Base-by-base conservation (phyloP, 2,888 invertebrate genomes). In the Epiperipatus broadwayi region DNA sequence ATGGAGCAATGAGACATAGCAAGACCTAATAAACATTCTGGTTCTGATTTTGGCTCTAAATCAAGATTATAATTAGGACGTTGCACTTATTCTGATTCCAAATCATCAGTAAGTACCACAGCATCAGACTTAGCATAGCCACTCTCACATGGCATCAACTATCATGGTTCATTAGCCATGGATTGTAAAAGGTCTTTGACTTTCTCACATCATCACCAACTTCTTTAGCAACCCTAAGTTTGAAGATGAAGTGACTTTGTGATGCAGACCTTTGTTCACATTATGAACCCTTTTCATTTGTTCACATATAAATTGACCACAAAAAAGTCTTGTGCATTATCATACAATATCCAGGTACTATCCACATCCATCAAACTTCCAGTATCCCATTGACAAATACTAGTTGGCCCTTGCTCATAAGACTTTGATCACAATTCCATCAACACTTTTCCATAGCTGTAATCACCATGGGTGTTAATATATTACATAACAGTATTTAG, bases 111-210 rank as follows among this genome's bases (percentile, higher is more conserved):
- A 59, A 42, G 51, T 52, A 36, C 50, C 43, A 43, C 45, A 44
- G 27, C 42, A 41, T 18, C 46, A 44, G 25, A 44, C 45, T 20
- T 47, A 48, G 37, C 47, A 49, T 44, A 49, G 48, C 42, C 49
- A 49, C 38, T 50, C 50, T 14, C 49, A 50, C 33, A 49, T 52
- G 16, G 49, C 40, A 29, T 43, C 40, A 28, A 28, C 22, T 37
- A 28, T 15, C 21, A 44, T 16, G 35, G 41, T 18, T 39, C 43
- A 32, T 46, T 45, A 47, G 72, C 75, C 48, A 81, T 80, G 75
- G 79, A 81, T 52, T 81, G 80, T 65, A 75, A 76, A 57, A 71
- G 73, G 47, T 72, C 73, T 39, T 48, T 25, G 28, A 54, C 43
- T 55, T 62, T 44, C 50, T 59, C 48, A 54, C 57, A 39, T 50